These are phyloP conservation scores for Bombus difficillimus DNA, from an alignment of 1,140 invertebrate genomes.

Conservation along the genomic window DNA sequence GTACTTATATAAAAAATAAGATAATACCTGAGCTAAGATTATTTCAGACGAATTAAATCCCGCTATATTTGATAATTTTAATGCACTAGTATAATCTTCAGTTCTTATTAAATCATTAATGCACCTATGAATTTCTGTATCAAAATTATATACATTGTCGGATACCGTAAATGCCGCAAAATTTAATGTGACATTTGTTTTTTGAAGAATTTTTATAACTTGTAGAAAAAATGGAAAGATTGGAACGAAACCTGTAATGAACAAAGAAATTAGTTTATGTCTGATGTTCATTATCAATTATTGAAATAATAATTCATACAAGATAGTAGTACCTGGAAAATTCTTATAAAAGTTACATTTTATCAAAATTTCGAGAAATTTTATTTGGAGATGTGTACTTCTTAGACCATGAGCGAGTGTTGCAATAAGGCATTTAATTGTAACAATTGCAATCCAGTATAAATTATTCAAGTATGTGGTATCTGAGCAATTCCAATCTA, in stretches of 20 bases:
- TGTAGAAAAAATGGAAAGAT: constrained; percentile 82
- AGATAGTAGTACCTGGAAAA: constrained; percentile 79
- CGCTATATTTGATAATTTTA: constrained; percentile 83
- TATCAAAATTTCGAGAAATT: constrained; percentile 83
- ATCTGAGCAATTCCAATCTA: constrained; percentile 74
- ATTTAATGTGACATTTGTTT: constrained; percentile 74
- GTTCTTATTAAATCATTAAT: constrained; percentile 81
- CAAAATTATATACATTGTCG: constrained; percentile 69
- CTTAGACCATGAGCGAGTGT: constrained; percentile 83
- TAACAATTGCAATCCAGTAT: constrained; percentile 84
- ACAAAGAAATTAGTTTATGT: constrained; percentile 29
- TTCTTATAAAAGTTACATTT: constrained; percentile 82
- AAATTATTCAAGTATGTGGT: constrained; percentile 73
- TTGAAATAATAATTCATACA: constrained; percentile 16
- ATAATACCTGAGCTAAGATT: constrained; percentile 74
- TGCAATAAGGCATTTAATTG: constrained; percentile 83
- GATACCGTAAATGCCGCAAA: constrained; percentile 73
- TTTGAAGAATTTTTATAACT: constrained; percentile 81
- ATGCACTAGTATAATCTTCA: constrained; percentile 83
- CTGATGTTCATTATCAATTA: constrained; percentile 2
- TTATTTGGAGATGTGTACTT: constrained; percentile 84
- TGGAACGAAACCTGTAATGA: constrained; percentile 80
- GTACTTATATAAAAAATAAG: background rate
- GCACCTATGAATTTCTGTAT: constrained; percentile 80
- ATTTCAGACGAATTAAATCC: constrained; percentile 76